Conservation (phyloP, 2,888 invertebrate genomes). For the Malachius bipustulatus region DNA sequence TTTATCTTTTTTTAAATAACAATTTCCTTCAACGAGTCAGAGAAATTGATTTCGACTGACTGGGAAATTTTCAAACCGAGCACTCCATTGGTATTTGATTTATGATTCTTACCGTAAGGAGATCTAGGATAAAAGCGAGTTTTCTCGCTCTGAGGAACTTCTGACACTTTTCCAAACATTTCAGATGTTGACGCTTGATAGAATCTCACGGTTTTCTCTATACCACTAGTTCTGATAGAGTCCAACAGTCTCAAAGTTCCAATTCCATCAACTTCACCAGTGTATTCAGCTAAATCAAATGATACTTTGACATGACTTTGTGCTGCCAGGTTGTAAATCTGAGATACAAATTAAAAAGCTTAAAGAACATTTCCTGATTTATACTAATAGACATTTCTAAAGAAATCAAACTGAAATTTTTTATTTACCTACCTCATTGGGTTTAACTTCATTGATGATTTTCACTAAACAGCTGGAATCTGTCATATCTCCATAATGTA, state of each 20-base stretch:
- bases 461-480: slow-evolving; percentile 92
- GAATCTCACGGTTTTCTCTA: slow-evolving; percentile 70
- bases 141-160: slow-evolving; percentile 86
- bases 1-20: too few species aligned
- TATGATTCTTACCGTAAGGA: slow-evolving; percentile 72
- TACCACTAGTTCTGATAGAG: slow-evolving; percentile 79
- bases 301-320: slow-evolving; percentile 99
- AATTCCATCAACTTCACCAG: slow-evolving; percentile 95
- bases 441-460: slow-evolving; percentile 63
- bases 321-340: slow-evolving; percentile 97
- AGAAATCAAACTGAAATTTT: too few species aligned
- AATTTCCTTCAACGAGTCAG: too few species aligned
- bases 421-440: too few species aligned
- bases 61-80: too few species aligned
- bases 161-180: slow-evolving; percentile 83
- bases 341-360: too few species aligned
- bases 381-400: too few species aligned
- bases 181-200: slow-evolving; percentile 97
- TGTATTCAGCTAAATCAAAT: slow-evolving; percentile 97
- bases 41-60: too few species aligned
- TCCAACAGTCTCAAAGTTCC: slow-evolving; percentile 84
- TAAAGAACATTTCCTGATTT: too few species aligned
- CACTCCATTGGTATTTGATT: neutral
- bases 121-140: slow-evolving; percentile 95
- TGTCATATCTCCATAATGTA: slow-evolving; percentile 98